Conservation (phyloP, 1,140 invertebrate genomes). For the Berghia stephanieae region DNA sequence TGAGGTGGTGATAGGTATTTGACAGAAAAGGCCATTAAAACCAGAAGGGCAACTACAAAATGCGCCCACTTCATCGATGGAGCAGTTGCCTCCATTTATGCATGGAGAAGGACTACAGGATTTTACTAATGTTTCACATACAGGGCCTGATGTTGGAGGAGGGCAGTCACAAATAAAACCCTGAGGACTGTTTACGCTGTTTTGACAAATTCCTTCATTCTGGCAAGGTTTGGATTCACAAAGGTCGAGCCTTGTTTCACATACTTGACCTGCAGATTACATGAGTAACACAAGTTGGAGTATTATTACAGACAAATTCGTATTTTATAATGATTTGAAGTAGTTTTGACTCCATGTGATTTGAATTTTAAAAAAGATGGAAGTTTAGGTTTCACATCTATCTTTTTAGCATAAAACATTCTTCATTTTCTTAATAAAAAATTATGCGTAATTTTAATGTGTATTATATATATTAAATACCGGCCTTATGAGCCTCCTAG, state of each 20-base stretch:
- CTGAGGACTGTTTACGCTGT: background rate
- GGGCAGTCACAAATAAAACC: background rate
- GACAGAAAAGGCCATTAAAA: constrained; percentile 44
- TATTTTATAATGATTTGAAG: no score
- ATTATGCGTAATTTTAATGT: no score
- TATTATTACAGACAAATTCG: no score
- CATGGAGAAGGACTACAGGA: constrained; percentile 42
- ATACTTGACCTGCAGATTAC: background rate
- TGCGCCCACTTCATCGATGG: constrained; percentile 36
- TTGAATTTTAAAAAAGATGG: no score
- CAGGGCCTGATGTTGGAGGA: constrained; percentile 33
- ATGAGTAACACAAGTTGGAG: no score
- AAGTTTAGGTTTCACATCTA: no score
- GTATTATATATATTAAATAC: no score
- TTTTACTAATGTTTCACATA: constrained; percentile 37
- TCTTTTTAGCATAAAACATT: no score
- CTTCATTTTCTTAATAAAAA: no score
- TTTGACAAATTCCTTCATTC: constrained; percentile 84
- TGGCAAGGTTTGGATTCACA: constrained; percentile 75
- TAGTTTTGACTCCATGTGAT: no score
- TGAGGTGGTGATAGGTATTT: constrained; percentile 16
- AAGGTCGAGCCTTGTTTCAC: constrained; percentile 5
- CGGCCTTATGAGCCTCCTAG: no score
- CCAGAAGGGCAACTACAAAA: constrained; percentile 40
- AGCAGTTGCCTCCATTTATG: constrained; percentile 42